A percentile compares a stretch with the other conserved stretches of the same genome.
Conservation (phyloP, 1,140 invertebrate genomes). For the Drosophila nikananu region DNA sequence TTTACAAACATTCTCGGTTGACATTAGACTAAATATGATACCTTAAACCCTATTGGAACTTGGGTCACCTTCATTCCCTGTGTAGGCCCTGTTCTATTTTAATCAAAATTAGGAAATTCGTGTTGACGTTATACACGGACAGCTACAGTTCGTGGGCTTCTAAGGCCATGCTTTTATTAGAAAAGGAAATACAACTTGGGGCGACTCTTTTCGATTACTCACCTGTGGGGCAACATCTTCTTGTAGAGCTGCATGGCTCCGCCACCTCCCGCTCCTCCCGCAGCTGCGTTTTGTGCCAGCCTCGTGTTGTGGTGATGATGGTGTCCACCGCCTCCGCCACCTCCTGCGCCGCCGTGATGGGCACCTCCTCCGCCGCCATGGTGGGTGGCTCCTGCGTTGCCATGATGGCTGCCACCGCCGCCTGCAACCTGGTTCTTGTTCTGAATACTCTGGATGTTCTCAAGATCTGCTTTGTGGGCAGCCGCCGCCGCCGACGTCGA, state of each 20-base stretch:
- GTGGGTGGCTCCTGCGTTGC: slow-evolving; percentile 9
- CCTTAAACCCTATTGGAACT: too few species aligned
- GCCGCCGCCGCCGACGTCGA: slow-evolving; percentile 18
- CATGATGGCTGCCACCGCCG: slow-evolving; percentile 38
- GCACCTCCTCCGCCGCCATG: slow-evolving; percentile 38
- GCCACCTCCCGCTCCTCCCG: slow-evolving; percentile 47
- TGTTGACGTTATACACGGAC: neutral
- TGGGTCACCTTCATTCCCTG: too few species aligned
- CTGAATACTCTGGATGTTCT: slow-evolving; percentile 83
- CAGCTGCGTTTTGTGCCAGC: slow-evolving; percentile 60
- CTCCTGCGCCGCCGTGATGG: slow-evolving; percentile 47
- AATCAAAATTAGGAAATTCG: neutral
- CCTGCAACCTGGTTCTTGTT: slow-evolving; percentile 78
- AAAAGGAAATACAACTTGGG: neutral
- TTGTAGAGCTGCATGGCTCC: slow-evolving; percentile 71
- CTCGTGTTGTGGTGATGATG: slow-evolving; percentile 69
- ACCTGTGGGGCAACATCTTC: slow-evolving; percentile 75
- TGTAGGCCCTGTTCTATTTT: neutral
- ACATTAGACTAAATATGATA: too few species aligned
- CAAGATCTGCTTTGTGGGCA: slow-evolving; percentile 80
- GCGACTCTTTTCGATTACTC: slow-evolving; percentile 1
- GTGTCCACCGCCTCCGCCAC: slow-evolving; percentile 42
- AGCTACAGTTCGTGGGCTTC: neutral
- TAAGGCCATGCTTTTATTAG: neutral
- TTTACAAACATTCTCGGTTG: too few species aligned